These are phyloP conservation scores for Agrochola circellaris DNA, from an alignment of 2,888 invertebrate genomes.

Conservation along the genomic window DNA sequence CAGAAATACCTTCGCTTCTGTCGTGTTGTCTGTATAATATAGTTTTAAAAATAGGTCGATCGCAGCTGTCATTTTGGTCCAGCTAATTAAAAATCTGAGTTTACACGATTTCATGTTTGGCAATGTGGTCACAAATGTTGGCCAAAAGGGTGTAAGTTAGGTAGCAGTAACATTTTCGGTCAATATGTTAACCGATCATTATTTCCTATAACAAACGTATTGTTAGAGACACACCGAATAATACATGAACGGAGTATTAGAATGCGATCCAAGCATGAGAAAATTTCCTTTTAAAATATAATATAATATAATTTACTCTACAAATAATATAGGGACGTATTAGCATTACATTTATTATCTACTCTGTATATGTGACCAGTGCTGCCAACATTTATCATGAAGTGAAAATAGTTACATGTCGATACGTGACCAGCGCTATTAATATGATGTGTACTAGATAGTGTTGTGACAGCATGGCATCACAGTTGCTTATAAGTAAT, in stretches of 20 bases:
- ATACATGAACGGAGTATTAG: constrained; percentile 5
- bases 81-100: no score
- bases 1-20: no score
- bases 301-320: no score
- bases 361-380: neutral
- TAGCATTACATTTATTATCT: constrained; percentile 9
- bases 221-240: neutral
- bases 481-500: neutral
- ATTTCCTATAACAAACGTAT: neutral
- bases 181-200: neutral
- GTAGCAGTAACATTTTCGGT: neutral
- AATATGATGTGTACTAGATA: constrained; percentile 35
- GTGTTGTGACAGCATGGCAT: constrained; percentile 6
- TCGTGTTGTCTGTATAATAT: no score
- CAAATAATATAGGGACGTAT: neutral
- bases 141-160: neutral
- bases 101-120: constrained; percentile 10
- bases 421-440: constrained; percentile 44
- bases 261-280: neutral
- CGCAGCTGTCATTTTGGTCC: no score
- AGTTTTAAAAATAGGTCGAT: no score
- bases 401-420: constrained; percentile 18
- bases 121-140: constrained; percentile 18
- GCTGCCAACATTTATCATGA: constrained; percentile 24
- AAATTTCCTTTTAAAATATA: no score